Percentiles rank a stretch among this genome's conserved stretches.
phyloP scores from a whole-genome alignment of 1,140 invertebrate genomes.

The Penaeus vannamei region DNA sequence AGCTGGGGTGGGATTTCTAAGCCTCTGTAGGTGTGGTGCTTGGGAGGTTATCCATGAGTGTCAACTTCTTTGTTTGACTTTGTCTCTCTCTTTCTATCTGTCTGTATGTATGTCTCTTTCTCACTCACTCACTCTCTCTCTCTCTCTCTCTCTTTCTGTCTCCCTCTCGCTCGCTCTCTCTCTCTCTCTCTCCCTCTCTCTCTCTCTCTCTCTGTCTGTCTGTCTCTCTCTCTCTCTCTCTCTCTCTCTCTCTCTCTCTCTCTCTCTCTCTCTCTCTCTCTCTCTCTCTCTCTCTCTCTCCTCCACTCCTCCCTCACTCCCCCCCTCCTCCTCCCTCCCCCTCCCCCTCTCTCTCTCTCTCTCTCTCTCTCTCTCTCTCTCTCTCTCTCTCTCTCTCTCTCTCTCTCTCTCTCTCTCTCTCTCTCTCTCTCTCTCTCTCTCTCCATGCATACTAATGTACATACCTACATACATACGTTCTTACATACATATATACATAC shows the following conservation, averaged over 20 bases:
- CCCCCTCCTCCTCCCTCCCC: not conserved
- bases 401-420: not conserved
- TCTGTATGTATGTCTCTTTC: conserved; percentile 5
- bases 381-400: not conserved
- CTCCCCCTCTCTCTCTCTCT: not conserved
- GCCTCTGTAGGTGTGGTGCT: too few species aligned
- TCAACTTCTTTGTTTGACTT: too few species aligned
- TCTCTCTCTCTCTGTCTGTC: not conserved
- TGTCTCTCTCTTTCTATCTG: not conserved
- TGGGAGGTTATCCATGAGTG: too few species aligned
- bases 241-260: conserved; percentile 3
- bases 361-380: not conserved
- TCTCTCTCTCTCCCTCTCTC: not conserved
- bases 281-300: not conserved
- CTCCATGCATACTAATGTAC: too few species aligned
- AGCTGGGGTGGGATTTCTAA: too few species aligned
- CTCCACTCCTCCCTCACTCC: too few species aligned
- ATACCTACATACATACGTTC: too few species aligned
- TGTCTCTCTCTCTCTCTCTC: conserved; percentile 3
- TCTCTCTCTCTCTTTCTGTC: conserved; percentile 10
- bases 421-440: too few species aligned
- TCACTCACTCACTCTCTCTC: conserved; percentile 14
- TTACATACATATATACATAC: too few species aligned
- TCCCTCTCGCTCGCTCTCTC: not conserved
- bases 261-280: conserved; percentile 34